Conservation (phyloP, 2,113 vertebrate genomes). For the Pholis gunnellus region DNA sequence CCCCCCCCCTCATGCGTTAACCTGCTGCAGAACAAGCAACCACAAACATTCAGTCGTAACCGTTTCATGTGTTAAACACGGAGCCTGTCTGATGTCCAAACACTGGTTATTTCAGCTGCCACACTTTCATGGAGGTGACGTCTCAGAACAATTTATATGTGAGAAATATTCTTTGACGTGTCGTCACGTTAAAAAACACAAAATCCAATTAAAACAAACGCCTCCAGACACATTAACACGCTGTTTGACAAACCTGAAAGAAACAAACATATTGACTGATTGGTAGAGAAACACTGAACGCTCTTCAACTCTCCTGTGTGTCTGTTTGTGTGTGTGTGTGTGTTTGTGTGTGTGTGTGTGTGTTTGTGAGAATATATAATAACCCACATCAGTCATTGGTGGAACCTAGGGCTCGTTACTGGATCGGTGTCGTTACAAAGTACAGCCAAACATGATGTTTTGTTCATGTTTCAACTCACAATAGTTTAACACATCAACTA, state of each 20-base stretch:
- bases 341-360: slow-evolving; percentile 21
- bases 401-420: slow-evolving; percentile 49
- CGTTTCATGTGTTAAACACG: no score
- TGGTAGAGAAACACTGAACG: no score
- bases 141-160: slow-evolving; percentile 3
- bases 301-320: not conserved
- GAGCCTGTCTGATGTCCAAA: not conserved
- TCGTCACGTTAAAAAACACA: not conserved
- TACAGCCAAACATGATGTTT: slow-evolving; percentile 47
- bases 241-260: slow-evolving; percentile 10
- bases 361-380: slow-evolving; percentile 17
- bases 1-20: no score
- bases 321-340: not conserved
- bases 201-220: slow-evolving; percentile 28
- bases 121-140: not conserved
- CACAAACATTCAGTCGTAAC: no score
- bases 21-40: no score
- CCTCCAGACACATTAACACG: not conserved
- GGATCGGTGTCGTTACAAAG: slow-evolving; percentile 46
- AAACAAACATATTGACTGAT: not conserved
- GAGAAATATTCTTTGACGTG: slow-evolving; percentile 1
- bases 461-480: slow-evolving; percentile 59
- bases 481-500: slow-evolving; percentile 50
- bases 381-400: slow-evolving; percentile 48
- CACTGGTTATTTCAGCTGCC: not conserved